Evolutionary conservation across 2,888 invertebrate genomes (phyloP), one percentile per base, ranked within the genome.

Genomic region (Sceliomorpha sp.): DNA sequence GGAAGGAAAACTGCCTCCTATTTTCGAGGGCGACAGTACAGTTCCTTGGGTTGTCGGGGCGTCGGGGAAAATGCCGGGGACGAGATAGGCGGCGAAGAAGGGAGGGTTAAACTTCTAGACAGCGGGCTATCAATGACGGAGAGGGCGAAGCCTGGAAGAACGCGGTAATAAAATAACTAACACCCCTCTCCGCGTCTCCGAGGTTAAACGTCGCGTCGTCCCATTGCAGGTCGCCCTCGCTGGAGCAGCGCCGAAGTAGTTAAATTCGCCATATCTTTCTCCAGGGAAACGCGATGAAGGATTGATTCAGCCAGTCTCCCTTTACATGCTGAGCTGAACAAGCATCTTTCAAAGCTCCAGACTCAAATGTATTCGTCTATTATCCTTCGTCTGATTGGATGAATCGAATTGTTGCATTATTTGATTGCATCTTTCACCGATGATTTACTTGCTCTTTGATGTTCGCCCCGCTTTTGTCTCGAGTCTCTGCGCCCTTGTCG

Each of bases 161-260:
- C 72, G 72, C 47, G 68, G 74, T 80, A 82, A 84, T 83, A 84
- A 84, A 85, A 81, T 82, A 83, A 82, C 50, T 60, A 60, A 42
- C 45, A 31, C 50, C 48, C 45, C 47, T 50, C 45, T 44, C 29
- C 45, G 34, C 53, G 40, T 60, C 48, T 39, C 26, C 24, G 26
- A 8, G 12, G 26, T 34, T 55, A 44, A 55, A 55, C 51, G 42
- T 44, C 34, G 42, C 42, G 40, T 42, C 51, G 42, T 44, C 34
- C 55, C 42, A 42, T 42, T 55, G 44, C 34, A 27, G 44, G 27
- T 36, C 27, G 44, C 36, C 15, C 44, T 55, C 44, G 44, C 24
- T 7, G n/a, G 17, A 14, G 36, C 2, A 14, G 10, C 15, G 14
- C 36, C 42, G 51, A 44, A 60, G 36, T 37, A 51, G 44, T 51